phyloP scores from a whole-genome alignment of 2,888 invertebrate genomes.

The Dasysyrphus tricinctus region DNA sequence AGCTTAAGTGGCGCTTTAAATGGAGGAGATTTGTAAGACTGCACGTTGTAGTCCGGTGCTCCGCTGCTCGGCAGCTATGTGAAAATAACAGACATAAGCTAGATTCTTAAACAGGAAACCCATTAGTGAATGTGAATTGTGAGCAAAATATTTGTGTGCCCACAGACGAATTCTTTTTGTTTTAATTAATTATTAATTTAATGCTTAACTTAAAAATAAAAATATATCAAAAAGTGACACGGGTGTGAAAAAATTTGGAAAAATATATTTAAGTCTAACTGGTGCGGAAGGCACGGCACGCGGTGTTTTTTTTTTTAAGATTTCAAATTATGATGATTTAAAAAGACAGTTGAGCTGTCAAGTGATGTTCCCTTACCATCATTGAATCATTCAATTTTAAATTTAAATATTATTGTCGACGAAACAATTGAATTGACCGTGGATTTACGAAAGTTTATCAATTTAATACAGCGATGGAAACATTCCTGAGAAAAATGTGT shows the following conservation, averaged over 20 bases:
- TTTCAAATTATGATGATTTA: neutral
- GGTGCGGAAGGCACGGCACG: neutral
- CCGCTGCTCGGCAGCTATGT: slow-evolving; percentile 12
- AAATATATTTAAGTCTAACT: neutral
- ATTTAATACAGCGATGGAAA: slow-evolving; percentile 40
- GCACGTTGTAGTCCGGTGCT: slow-evolving; percentile 38
- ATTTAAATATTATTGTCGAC: slow-evolving; percentile 52
- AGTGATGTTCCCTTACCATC: slow-evolving; percentile 13
- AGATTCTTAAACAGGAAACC: slow-evolving; percentile 69
- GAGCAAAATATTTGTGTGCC: slow-evolving; percentile 3
- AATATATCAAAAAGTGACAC: neutral
- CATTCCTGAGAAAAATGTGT: slow-evolving; percentile 55
- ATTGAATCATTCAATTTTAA: slow-evolving; percentile 9
- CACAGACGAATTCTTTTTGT: slow-evolving; percentile 33
- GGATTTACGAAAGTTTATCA: slow-evolving; percentile 54
- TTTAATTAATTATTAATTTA: slow-evolving; percentile 58
- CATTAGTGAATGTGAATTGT: slow-evolving; percentile 52
- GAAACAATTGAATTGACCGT: slow-evolving; percentile 73
- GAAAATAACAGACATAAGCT: slow-evolving; percentile 23
- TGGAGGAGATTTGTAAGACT: slow-evolving; percentile 40
- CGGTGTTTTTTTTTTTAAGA: neutral
- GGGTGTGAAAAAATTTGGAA: slow-evolving; percentile 1
- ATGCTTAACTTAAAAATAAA: neutral
- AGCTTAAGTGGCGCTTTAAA: slow-evolving; percentile 71
- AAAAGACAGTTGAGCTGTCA: slow-evolving; percentile 9